phyloP scores from a whole-genome alignment of 2,113 vertebrate genomes.

The Zapornia atra region DNA sequence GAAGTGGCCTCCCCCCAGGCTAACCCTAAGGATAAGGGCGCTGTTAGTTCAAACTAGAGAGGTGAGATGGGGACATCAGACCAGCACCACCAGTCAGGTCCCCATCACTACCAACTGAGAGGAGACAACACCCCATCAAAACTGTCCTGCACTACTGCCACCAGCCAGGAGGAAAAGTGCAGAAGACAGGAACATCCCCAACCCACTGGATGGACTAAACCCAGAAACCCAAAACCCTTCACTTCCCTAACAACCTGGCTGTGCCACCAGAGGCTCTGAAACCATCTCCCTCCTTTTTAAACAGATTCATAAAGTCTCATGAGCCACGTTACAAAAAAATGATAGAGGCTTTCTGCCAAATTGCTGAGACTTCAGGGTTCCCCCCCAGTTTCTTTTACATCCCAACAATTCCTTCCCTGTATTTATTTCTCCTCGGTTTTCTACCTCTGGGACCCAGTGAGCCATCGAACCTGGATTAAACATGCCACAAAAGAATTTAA shows the following conservation, averaged over 20 bases:
- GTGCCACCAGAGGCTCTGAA: background rate
- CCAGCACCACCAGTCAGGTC: background rate
- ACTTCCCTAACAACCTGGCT: background rate
- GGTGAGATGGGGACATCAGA: background rate
- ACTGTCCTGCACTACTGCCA: background rate
- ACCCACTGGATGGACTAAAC: background rate
- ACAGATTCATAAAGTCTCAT: background rate
- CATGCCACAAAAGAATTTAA: constrained; percentile 27
- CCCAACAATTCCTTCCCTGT: background rate
- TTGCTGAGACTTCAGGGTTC: background rate
- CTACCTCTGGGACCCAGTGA: constrained; percentile 32
- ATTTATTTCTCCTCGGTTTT: constrained; percentile 35
- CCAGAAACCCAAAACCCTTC: background rate
- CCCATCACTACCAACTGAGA: background rate
- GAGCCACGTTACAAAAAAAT: background rate
- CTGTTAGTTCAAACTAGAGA: background rate
- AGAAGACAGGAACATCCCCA: background rate
- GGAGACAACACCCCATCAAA: background rate
- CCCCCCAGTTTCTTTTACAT: background rate
- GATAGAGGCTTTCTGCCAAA: background rate
- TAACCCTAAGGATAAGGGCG: background rate
- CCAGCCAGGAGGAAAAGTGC: background rate
- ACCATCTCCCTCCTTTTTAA: background rate
- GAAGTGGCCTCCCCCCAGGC: background rate
- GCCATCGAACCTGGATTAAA: constrained; percentile 43